These are phyloP conservation scores for Smittia aterrima DNA, from an alignment of 2,888 invertebrate species.

Conservation along the genomic window DNA sequence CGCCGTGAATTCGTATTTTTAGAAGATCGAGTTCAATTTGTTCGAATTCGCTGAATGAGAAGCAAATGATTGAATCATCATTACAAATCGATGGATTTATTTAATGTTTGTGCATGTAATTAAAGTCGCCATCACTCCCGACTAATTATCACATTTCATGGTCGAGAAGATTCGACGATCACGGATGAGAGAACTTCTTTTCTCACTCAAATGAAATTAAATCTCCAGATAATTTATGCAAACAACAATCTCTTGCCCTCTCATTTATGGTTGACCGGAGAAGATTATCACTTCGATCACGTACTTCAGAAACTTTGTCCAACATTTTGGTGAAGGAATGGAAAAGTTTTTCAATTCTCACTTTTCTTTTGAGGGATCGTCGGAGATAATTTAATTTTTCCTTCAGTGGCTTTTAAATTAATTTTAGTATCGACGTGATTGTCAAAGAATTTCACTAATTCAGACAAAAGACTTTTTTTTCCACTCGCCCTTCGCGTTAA, in stretches of 20 bases:
- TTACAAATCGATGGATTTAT: constrained; percentile 3
- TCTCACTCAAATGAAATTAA: not conserved
- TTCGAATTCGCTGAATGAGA: not conserved
- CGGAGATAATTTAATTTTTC: too few relatives aligned
- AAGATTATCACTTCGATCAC: not conserved
- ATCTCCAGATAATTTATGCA: too few relatives aligned
- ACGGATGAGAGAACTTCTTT: not conserved
- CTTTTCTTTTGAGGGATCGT: too few relatives aligned
- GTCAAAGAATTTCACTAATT: too few relatives aligned
- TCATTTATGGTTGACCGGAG: not conserved
- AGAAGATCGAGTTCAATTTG: not conserved
- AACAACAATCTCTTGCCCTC: too few relatives aligned
- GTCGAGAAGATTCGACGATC: not conserved
- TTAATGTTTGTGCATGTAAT: not conserved
- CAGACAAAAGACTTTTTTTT: too few relatives aligned
- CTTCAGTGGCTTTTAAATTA: too few relatives aligned
- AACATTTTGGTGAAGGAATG: too few relatives aligned
- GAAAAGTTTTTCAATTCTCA: not conserved
- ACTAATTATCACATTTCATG: not conserved
- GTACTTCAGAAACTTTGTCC: not conserved
- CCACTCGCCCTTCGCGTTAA: too few relatives aligned
- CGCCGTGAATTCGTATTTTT: not conserved
- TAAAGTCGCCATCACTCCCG: not conserved
- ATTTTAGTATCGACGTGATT: too few relatives aligned
- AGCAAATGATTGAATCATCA: constrained; percentile 31